Evolutionary conservation across 2,113 vertebrate species (phyloP), one percentile per base, ranked within the genome.

Genomic region (Myotis yumanensis): DNA sequence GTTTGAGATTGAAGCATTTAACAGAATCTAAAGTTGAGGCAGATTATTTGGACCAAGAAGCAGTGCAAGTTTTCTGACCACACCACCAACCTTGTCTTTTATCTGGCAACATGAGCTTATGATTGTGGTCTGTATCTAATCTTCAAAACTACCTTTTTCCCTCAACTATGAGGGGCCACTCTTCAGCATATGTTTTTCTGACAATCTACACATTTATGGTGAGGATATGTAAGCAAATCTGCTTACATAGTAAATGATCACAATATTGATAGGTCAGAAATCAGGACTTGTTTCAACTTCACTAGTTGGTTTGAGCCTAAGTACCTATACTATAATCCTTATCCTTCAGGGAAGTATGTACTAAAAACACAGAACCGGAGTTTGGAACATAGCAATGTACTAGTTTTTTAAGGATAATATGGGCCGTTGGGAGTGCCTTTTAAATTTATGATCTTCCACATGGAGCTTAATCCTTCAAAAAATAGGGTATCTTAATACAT

Each of bases 211-310:
- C 4, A 11, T 71, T 48, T 68, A 12, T 32, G 46, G 30, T 37
- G 57, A 82, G 32, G 18, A 22, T 51, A 1, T 46, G 11, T 71
- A 40, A 37, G 51, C 2, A n/a, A 3, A 30, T 14, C n/a, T 72
- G 12, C 32, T 17, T 81, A 18, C 25, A 7, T 71, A 69, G 28
- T 80, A 46, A 77, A 32, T 40, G 40, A 64, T 80, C 71, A 40
- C 12, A 15, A 14, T 68, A 16, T 68, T 59, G 35, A 37, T 15
- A 18, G 68, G 22, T 71, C 64, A 72, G 76, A 91, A 68, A 59
- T 77, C 72, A 89, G 54, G 30, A 80, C 66, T 94, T 43, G 7
- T 76, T 95, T 96, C 54, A 91, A 4, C 35, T 90, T 86, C 15
- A 22, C 7, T 82, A 66, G 48, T 46, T 93, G 91, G 25, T 91